Percentiles rank a stretch among this genome's conserved stretches.
Conservation (phyloP, 2,797 vertebrate genomes). For the Acridotheres tristis region DNA sequence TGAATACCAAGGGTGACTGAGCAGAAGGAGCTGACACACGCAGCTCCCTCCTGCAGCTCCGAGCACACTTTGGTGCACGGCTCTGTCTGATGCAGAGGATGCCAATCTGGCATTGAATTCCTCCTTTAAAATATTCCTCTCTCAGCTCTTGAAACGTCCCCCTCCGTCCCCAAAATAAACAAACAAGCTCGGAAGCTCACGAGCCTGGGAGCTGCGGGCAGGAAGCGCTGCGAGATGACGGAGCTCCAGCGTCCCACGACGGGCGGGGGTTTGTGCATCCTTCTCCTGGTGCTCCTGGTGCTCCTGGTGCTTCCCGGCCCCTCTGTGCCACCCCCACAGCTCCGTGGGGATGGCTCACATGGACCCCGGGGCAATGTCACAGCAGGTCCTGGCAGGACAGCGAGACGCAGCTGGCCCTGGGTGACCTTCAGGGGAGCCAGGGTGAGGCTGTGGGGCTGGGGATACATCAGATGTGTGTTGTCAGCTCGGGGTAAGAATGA, state of each 20-base stretch:
- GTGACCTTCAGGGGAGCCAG: neutral
- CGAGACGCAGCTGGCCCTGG: accelerated
- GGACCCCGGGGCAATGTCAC: accelerated
- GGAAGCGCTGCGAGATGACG: neutral
- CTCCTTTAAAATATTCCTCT: neutral
- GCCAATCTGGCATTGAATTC: neutral
- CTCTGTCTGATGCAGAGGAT: neutral
- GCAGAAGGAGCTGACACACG: neutral
- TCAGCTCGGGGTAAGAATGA: neutral
- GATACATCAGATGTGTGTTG: neutral
- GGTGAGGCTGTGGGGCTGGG: neutral
- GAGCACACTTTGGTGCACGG: neutral
- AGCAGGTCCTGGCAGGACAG: neutral
- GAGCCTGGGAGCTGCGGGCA: neutral
- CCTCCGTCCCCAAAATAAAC: constrained; percentile 24
- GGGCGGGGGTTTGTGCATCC: neutral
- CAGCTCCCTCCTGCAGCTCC: neutral
- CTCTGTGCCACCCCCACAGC: neutral
- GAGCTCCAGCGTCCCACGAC: neutral
- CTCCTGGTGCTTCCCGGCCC: neutral
- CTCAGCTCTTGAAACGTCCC: neutral
- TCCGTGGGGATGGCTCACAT: accelerated
- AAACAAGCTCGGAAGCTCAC: constrained; percentile 3
- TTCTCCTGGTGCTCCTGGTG: neutral
- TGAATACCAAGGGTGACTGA: neutral